Evolutionary conservation across 1,140 invertebrate genomes (phyloP), one percentile per base, ranked within the genome.

Genomic region (Coelopa frigida): DNA sequence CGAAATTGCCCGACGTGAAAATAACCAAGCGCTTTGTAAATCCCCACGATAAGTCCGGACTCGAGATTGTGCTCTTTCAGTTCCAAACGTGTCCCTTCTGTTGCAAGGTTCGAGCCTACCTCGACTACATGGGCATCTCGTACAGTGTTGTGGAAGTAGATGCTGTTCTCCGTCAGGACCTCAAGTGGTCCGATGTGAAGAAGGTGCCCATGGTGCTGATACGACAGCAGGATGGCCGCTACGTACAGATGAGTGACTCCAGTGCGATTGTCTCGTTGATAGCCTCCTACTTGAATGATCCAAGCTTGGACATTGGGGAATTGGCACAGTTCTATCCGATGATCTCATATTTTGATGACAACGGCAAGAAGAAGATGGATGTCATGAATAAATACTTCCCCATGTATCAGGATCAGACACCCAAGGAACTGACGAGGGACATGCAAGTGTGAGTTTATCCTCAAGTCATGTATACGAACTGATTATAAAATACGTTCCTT

Each of bases 41-140:
- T 63, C 75, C 78, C 8, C 73, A 76, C 14, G 87, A 94, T 70
- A 73, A 72, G 5, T 82, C 78, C 44, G 83, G 83, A 10, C 72
- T 97, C 36, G 83, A 94, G 55, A 69, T 98, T 14, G 87, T 87
- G 1, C 72, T 98, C 18, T 98, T 87, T 67, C 95, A 99, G 75
- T 99, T 94, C 70, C 87, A 95, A 59, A 95, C 91, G 3, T 99
- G 95, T 71, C 96, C 96, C 23, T 99, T 98, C 72, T 99, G 96
- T 70, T 98, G 94, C 61, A 99, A 99, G 78, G 89, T 98, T 1
- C 78, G 96, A 50, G 84, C 91, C 14, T 90, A 92, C 69, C 73
- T 99, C 4, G 94, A 99, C 73, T 94, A 87, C 59, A 84, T 88
- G 72, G 94, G 94, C 4, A 78, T 98, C 41, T 89, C 89, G 1